Base-by-base conservation (phyloP, 2,888 invertebrate species). In the Toxonevra muliebris region DNA sequence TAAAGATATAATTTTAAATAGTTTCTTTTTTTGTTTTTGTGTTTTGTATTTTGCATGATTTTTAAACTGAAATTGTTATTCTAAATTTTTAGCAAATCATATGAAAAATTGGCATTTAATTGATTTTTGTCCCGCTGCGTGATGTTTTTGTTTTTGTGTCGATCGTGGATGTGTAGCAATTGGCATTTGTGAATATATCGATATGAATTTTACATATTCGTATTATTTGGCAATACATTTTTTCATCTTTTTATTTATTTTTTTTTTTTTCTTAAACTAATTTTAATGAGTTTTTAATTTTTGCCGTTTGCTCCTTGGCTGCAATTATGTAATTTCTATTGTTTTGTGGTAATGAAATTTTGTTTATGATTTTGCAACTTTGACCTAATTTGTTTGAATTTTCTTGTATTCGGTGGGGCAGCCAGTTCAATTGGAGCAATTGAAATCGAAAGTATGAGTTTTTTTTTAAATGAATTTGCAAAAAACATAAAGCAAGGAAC, bases 31-130 rank as follows among this genome's bases (percentile, higher is more conserved):
- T 65, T 60, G 19, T n/a, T 11, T 42, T 53, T n/a, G 9, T 42
- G 1, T n/a, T n/a, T n/a, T 30, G 30, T 30, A 30, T 50, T 10
- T 64, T 15, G 48, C n/a, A 5, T n/a, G 15, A 13, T 48, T 48
- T 48, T 53, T 59, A 50, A 65, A 65, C n/a, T 52, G 57, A 64
- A 64, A 20, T 66, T 70, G 61, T 69, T 52, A 60, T 65, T 66
- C 52, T 62, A 53, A 20, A 64, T 68, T 73, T 72, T 72, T 71
- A 53, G 66, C 68, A 72, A 71, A 68, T 71, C 64, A 58, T 68
- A 55, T 61, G 64, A 70, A 71, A 73, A 73, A 74, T 75, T 72
- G 72, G 73, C 74, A 74, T 73, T 73, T 75, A 76, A 76, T 76
- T 75, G 75, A 74, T 73, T 73, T 74, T 68, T 73, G 66, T 71